These are phyloP conservation scores for Sphaerophoria rueppellii DNA, from an alignment of 2,888 invertebrate species.

Conservation along the genomic window DNA sequence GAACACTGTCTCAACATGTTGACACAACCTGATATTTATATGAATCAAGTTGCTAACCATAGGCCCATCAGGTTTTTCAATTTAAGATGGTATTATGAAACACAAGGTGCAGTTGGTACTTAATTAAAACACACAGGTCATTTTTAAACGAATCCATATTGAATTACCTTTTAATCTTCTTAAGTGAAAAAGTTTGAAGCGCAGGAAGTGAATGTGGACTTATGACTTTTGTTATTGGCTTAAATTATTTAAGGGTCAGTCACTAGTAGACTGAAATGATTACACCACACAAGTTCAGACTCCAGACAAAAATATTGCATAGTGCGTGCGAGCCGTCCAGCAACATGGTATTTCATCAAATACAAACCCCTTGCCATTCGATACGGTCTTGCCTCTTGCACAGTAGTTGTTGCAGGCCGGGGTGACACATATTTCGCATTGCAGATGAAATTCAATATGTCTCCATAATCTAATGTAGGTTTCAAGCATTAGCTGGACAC, in stretches of 20 bases:
- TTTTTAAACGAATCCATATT: slow-evolving; percentile 38
- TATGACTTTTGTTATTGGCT: slow-evolving; percentile 13
- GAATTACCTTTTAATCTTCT: slow-evolving; percentile 36
- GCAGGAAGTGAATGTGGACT: slow-evolving; percentile 49
- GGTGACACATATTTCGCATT: slow-evolving; percentile 30
- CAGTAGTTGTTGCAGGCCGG: slow-evolving; percentile 42
- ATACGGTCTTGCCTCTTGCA: slow-evolving; percentile 42
- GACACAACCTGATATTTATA: slow-evolving; percentile 16
- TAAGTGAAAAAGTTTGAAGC: neutral
- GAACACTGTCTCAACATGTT: slow-evolving; percentile 15
- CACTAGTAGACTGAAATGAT: slow-evolving; percentile 37
- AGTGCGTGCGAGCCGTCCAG: slow-evolving; percentile 1
- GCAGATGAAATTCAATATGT: slow-evolving; percentile 50
- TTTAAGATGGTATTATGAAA: slow-evolving; percentile 39
- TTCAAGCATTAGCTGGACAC: slow-evolving; percentile 33
- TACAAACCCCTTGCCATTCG: slow-evolving; percentile 24
- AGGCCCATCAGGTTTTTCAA: neutral
- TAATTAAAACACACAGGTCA: slow-evolving; percentile 25
- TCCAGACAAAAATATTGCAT: slow-evolving; percentile 50
- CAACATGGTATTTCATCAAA: slow-evolving; percentile 55
- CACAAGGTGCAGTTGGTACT: slow-evolving; percentile 23
- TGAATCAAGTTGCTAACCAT: neutral
- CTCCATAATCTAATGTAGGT: slow-evolving; percentile 15
- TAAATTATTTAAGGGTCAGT: slow-evolving; percentile 21
- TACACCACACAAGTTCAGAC: slow-evolving; percentile 39